A percentile compares a stretch with the other conserved stretches of the same genome.
Conservation (phyloP, 2,888 invertebrate genomes). For the Eristalinus aeneus region DNA sequence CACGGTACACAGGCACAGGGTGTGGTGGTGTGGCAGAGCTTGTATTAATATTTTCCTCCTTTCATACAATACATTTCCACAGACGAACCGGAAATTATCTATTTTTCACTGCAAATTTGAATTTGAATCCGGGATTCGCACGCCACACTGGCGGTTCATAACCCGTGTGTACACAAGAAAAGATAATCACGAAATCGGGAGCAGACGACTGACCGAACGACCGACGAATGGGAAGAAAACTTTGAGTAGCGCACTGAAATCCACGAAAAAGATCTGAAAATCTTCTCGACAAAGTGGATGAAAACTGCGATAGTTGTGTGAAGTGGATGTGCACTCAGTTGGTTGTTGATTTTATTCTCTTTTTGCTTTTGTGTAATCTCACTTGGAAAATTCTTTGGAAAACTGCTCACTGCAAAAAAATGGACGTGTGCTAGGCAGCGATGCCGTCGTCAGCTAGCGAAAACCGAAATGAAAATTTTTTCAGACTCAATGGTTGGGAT, state of each 20-base stretch:
- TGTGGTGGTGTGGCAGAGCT: conserved; percentile 47
- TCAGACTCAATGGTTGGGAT: conserved; percentile 37
- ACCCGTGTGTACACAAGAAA: not conserved
- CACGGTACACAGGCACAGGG: conserved; percentile 55
- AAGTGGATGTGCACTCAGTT: not conserved
- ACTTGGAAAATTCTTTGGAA: conserved; percentile 6
- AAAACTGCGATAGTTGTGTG: conserved; percentile 24
- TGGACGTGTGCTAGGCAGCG: conserved; percentile 35
- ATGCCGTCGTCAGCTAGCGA: conserved; percentile 63
- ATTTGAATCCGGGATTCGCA: not conserved
- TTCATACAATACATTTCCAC: not conserved
- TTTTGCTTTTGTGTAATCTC: conserved; percentile 1
- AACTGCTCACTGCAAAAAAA: conserved; percentile 25
- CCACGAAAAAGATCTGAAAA: conserved; percentile 23
- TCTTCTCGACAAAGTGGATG: conserved; percentile 2
- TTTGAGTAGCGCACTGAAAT: conserved; percentile 17
- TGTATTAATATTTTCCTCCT: not conserved
- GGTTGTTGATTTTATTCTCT: not conserved
- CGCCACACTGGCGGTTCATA: not conserved
- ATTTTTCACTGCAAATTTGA: conserved; percentile 3
- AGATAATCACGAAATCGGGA: not conserved
- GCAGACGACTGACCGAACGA: not conserved
- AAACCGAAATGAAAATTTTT: conserved; percentile 66
- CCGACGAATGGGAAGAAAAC: not conserved
- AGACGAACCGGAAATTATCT: not conserved